Evolutionary conservation across 1,140 invertebrate species (phyloP), one percentile per base, ranked within the genome.

Genomic region (Octopus bimaculoides): DNA sequence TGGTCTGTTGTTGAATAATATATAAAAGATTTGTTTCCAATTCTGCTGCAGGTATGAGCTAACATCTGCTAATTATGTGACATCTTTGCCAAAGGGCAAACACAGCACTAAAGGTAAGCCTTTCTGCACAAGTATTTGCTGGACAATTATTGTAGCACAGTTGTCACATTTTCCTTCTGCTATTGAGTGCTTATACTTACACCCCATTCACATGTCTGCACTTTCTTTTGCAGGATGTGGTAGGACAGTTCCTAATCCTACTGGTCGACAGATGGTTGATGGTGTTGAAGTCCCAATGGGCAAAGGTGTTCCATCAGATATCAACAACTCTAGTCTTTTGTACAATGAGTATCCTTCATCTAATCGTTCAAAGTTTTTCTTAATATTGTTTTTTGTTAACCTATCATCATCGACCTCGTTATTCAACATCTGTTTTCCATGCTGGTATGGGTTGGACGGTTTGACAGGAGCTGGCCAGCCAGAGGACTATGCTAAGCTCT

Each of bases 311-410:
- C 79, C 79, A 41, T 77, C 84, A 26, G 54, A 77, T 52, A 77
- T 85, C 14, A 75, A 76, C 20, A 75, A 82, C 9, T 85, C 86
- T n/a, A 88, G 88, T 79, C 83, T 91, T 26, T 82, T 90, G 2
- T 91, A 91, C 82, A 91, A 91, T 84, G 90, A 91, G 88, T 90
- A 89, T 89, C 88, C 87, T 89, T 89, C 85, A 78, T 78, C 20
- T 5, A n/a, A 61, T 73, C 5, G 52, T 5, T 20, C 61, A 26
- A 26, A 17, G 14, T 8, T 52, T 6, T 41, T 14, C 12, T 14
- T 14, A 12, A 12, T n/a, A 66, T 14, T 66, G 12, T n/a, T 3
- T 66, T 66, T 66, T 12, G 61, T 12, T 66, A n/a, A n/a, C 52
- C 26, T 14, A 77, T 41, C 26, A 41, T 41, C 26, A 41, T 41